Evolutionary conservation across 1,140 invertebrate species (phyloP), one percentile per base, ranked within the genome.

Genomic region (Meloidogyne hapla): DNA sequence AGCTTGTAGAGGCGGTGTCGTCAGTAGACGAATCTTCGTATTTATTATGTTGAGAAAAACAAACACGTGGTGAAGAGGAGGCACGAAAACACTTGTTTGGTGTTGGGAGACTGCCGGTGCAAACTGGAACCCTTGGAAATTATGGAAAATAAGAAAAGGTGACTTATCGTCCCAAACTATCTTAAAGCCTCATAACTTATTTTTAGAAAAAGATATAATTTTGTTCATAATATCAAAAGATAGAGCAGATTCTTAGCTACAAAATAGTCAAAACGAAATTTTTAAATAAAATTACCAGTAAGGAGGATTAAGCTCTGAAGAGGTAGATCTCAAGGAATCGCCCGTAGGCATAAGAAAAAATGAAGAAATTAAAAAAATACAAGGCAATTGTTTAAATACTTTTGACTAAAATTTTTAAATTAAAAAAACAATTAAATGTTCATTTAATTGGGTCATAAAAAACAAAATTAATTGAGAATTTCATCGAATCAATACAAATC

Each of bases 271-370:
- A 33, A 6, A 33, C 33, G 4, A 33, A 33, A 33, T 56, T 48
- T 25, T 26, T 38, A 56, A 33, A 21, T 23, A 12, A 5, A 23
- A 28, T 45, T 56, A 61, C 28, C 69, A 71, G 23, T 12, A 23
- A 23, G 18, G 69, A n/a, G 61, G 40, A 94, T 86, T 95, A 95
- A 40, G 90, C 89, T 56, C 93, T 84, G 78, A 92, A n/a, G 48
- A 56, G 3, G 48, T 56, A 56, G 48, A 56, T 56, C 48, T 56
- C 6, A 56, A n/a, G n/a, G 48, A 56, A 56, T 56, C 48, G 48
- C 48, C 48, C 48, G 48, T 56, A 56, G 48, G 48, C 48, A 56
- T 56, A 56, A 56, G 6, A n/a, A n/a, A 91, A 10, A 48, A 15
- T 12, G 13, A 9, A 42, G 13, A 38, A 4, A 38, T 38, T 38